Evolutionary conservation across 2,797 vertebrate genomes (phyloP).

Genomic region (Anabas testudineus): DNA sequence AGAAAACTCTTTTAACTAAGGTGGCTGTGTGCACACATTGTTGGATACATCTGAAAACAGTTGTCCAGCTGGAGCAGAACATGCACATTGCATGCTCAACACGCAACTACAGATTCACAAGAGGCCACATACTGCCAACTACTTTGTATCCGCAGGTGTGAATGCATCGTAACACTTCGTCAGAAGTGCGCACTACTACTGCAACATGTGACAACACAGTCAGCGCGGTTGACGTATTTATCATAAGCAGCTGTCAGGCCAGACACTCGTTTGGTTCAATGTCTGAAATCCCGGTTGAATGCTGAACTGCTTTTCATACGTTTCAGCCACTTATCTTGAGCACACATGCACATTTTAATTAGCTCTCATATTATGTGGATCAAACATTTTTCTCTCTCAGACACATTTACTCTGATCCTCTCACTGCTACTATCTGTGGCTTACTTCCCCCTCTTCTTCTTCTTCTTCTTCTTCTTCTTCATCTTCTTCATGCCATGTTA

Average conservation of each 20-base stretch:
- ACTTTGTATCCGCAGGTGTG: not conserved
- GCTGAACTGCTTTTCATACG: conserved; percentile 26
- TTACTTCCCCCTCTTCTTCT: conserved; percentile 14
- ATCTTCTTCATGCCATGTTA: not conserved
- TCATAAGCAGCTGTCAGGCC: conserved; percentile 19
- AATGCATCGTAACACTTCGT: conserved; percentile 13
- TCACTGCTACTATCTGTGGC: conserved; percentile 21
- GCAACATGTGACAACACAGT: conserved; percentile 6
- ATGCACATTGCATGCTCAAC: too few relatives aligned
- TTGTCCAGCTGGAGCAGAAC: not conserved
- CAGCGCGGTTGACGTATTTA: conserved; percentile 9
- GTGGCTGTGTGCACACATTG: too few relatives aligned
- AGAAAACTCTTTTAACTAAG: too few relatives aligned
- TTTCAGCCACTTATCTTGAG: conserved; percentile 47
- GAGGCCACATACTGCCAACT: not conserved
- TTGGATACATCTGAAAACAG: too few relatives aligned
- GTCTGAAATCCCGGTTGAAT: conserved; percentile 30
- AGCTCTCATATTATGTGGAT: conserved; percentile 49
- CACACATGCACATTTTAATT: conserved; percentile 48
- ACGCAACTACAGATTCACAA: not conserved
- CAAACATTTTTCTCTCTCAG: conserved; percentile 18
- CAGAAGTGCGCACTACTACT: conserved; percentile 16
- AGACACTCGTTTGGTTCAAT: conserved; percentile 14
- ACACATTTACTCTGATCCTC: conserved; percentile 42
- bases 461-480: conserved; percentile 17